Evolutionary conservation across 2,888 invertebrate genomes (phyloP), one percentile per base, ranked within the genome.

Genomic region (Bruchidius siliquastri): DNA sequence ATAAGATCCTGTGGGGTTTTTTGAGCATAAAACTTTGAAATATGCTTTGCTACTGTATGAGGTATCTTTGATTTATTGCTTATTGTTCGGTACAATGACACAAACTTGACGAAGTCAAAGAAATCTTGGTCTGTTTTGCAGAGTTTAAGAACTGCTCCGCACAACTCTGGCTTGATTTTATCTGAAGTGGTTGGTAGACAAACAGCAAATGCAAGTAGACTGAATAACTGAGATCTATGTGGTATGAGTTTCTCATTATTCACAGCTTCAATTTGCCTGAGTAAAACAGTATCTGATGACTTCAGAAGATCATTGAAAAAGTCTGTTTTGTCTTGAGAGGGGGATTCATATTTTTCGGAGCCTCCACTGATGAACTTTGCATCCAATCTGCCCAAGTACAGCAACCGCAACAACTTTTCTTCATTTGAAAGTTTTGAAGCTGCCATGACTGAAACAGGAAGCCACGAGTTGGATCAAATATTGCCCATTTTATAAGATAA

Each of bases 21-120:
- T 1, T 85, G 87, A 21, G 86, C 83, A 82, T 94, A 94, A 92
- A 93, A 94, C 6, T 88, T 86, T 72, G 86, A 86, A 21, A 94
- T 87, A 73, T 89, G 88, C 77, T 88, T 90, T 77, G 91, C 89
- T 88, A 92, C 77, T n/a, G 79, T 76, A 30, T 79, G 80, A 21
- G 81, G 76, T n/a, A 83, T 72, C 76, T 80, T 81, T 10, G 73
- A 69, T 30, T 75, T 76, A 18, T 77, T 76, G 13, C 22, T 73
- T 68, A 73, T 73, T 18, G 73, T 69, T n/a, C 32, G 30, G 8
- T 32, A 21, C 2, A 13, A 69, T 10, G 84, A 81, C 78, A 71
- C 80, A 73, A 79, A 84, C 77, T 82, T 82, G 30, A 84, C 80
- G 75, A 85, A 87, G 70, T 78, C 79, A 75, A 82, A 85, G 70